Conservation (phyloP, 1,140 invertebrate genomes). For the Protaetia brevitarsis region DNA sequence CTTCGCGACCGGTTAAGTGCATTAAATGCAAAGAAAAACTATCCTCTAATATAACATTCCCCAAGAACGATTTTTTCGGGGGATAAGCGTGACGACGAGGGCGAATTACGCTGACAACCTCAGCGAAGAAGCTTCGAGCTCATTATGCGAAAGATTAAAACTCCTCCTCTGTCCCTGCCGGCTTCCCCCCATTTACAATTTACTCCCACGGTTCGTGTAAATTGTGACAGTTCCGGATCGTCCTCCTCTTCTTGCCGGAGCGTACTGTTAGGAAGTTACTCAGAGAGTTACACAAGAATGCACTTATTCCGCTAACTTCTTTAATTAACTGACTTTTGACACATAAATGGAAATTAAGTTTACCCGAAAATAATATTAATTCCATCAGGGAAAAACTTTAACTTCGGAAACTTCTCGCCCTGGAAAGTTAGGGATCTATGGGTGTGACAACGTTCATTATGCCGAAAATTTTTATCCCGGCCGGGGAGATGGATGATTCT, state of each 20-base stretch:
- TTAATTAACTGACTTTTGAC: slow-evolving; percentile 47
- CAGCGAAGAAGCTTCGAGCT: not conserved
- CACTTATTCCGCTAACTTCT: slow-evolving; percentile 47
- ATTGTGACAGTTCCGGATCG: not conserved
- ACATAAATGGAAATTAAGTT: slow-evolving; percentile 46
- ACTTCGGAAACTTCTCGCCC: not conserved
- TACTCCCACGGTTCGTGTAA: not conserved
- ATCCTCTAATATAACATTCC: too few species aligned
- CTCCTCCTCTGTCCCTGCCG: too few species aligned
- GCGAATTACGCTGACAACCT: not conserved
- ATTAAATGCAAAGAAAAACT: too few species aligned
- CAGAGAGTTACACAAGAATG: slow-evolving; percentile 44
- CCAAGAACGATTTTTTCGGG: too few species aligned
- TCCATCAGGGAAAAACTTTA: slow-evolving; percentile 14
- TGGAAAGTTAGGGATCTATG: not conserved
- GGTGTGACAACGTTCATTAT: not conserved
- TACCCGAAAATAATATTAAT: slow-evolving; percentile 35
- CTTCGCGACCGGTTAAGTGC: too few species aligned
- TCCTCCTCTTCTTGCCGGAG: not conserved
- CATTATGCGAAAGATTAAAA: slow-evolving; percentile 6
- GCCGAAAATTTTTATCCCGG: not conserved
- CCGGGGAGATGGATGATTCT: not conserved
- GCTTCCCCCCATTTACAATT: not conserved
- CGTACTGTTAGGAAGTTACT: slow-evolving; percentile 17
- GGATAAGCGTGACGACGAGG: too few species aligned